These are phyloP conservation scores for Engystomops pustulosus DNA, from an alignment of 2,113 vertebrate species.

Conservation along the genomic window DNA sequence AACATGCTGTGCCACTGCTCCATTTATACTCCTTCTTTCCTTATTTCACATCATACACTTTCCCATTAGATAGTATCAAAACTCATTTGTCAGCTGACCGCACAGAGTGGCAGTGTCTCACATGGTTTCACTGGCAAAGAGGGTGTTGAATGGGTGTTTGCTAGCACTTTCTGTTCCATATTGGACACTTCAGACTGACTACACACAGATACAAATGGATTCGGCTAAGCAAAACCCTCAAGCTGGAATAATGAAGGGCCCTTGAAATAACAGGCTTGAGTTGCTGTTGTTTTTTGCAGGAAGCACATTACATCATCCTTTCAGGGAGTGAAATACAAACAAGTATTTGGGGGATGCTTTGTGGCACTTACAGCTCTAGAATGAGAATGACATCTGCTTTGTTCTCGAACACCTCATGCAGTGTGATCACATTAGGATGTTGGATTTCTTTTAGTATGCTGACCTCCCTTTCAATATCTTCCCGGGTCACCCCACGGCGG, in stretches of 20 bases:
- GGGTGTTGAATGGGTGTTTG: neutral
- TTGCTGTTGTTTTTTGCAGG: neutral
- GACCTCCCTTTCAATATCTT: constrained; percentile 96
- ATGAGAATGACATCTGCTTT: constrained; percentile 96
- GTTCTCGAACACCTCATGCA: constrained; percentile 94
- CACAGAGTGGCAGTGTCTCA: neutral
- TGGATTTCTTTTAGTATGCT: constrained; percentile 93
- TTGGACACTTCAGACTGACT: neutral
- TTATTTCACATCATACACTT: too few relatives aligned
- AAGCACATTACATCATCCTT: neutral
- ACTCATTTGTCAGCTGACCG: neutral
- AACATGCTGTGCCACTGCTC: too few relatives aligned
- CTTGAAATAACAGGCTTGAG: neutral
- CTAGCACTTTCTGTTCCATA: constrained; percentile 30
- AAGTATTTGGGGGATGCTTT: neutral
- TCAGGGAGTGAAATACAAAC: neutral
- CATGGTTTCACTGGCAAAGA: constrained; percentile 2
- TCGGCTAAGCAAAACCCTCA: neutral
- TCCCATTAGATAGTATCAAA: neutral
- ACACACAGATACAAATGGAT: neutral
- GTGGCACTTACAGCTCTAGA: constrained; percentile 92
- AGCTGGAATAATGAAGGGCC: neutral
- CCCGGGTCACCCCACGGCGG: constrained; percentile 88
- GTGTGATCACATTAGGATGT: constrained; percentile 92
- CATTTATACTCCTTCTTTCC: too few relatives aligned